These are phyloP conservation scores for Plectropomus leopardus DNA, from an alignment of 2,113 vertebrate genomes.

Conservation along the genomic window DNA sequence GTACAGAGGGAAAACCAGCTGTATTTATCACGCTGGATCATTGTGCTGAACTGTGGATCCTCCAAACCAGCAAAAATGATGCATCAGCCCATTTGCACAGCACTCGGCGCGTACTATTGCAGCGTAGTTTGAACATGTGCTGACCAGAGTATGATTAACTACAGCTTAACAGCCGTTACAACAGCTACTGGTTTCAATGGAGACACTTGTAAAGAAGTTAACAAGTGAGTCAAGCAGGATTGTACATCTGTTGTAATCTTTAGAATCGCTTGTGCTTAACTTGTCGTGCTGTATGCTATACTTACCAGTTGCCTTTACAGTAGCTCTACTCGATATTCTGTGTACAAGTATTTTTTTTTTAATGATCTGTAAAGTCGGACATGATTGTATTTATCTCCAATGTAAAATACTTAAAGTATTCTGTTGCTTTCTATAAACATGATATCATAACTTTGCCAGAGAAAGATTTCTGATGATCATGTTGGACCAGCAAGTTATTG, in stretches of 20 bases:
- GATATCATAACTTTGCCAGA: background rate
- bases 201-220: slow-evolving; percentile 13
- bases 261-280: slow-evolving; percentile 50
- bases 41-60: slow-evolving; percentile 29
- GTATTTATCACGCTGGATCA: slow-evolving; percentile 33
- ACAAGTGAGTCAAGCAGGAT: slow-evolving; percentile 48
- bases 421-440: slow-evolving; percentile 32
- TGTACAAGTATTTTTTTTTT: slow-evolving; percentile 57
- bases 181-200: slow-evolving; percentile 11
- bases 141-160: slow-evolving; percentile 43
- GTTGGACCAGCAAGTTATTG: slow-evolving; percentile 7
- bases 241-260: slow-evolving; percentile 48
- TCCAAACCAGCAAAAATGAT: slow-evolving; percentile 46
- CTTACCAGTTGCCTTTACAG: slow-evolving; percentile 59
- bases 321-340: slow-evolving; percentile 44
- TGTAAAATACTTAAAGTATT: slow-evolving; percentile 50
- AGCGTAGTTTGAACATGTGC: background rate
- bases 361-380: slow-evolving; percentile 42
- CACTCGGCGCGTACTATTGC: background rate
- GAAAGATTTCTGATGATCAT: background rate
- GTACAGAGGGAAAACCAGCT: slow-evolving; percentile 40
- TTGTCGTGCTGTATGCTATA: slow-evolving; percentile 46
- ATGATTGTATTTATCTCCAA: slow-evolving; percentile 56
- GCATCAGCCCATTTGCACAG: slow-evolving; percentile 40
- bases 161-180: slow-evolving; percentile 15